Evolutionary conservation across 2,888 invertebrate genomes (phyloP).

Genomic region (Agonopterix subpropinquella): DNA sequence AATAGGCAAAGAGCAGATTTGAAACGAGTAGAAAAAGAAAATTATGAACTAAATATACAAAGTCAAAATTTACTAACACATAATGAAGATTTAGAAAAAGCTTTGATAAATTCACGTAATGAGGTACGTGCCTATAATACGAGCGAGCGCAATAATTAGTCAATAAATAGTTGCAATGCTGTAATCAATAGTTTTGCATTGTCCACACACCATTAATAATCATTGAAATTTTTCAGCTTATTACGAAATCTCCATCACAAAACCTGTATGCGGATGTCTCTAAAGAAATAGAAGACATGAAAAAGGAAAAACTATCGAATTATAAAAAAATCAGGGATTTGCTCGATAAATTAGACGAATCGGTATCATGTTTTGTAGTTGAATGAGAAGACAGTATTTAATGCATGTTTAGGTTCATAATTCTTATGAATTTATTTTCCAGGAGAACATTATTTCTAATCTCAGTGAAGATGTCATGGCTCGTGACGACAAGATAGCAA

Average conservation of each 20-base stretch:
- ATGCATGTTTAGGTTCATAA: neutral
- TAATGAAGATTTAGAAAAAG: conserved; percentile 45
- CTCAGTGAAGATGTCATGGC: conserved; percentile 40
- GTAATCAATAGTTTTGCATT: neutral
- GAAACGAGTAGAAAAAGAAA: conserved; percentile 34
- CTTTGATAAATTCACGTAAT: conserved; percentile 38
- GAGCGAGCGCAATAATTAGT: neutral
- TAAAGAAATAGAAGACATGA: conserved; percentile 45
- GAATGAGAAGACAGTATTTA: neutral
- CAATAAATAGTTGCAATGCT: neutral
- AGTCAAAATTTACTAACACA: conserved; percentile 34
- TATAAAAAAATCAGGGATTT: conserved; percentile 43
- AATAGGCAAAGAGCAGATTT: conserved; percentile 25
- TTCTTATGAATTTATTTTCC: conserved; percentile 11
- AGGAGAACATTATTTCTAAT: conserved; percentile 45
- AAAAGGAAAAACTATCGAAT: conserved; percentile 39
- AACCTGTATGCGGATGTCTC: conserved; percentile 27
- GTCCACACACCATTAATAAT: neutral
- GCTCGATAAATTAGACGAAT: conserved; percentile 43
- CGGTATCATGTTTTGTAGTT: conserved; percentile 27
- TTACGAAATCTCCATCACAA: conserved; percentile 15
- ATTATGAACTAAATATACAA: conserved; percentile 32
- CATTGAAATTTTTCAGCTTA: conserved; percentile 21
- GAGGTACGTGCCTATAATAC: conserved; percentile 30
- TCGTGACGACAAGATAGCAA: conserved; percentile 48